Evolutionary conservation across 2,113 vertebrate genomes (phyloP), one percentile per base, ranked within the genome.

Genomic region (Nesogale talazaci): DNA sequence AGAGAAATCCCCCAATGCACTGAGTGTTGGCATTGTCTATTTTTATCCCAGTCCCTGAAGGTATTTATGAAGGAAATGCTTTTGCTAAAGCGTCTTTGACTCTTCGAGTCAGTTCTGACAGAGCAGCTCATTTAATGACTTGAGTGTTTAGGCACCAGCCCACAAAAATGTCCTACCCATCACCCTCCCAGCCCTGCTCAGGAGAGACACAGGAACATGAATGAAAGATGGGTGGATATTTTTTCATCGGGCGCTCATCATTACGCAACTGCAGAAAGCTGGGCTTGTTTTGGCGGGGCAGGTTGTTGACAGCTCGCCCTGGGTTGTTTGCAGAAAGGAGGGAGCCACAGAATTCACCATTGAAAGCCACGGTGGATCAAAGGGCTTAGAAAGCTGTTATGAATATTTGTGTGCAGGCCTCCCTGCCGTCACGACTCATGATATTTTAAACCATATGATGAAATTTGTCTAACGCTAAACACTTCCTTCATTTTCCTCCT

Each of bases 21-120:
- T 61, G 82, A 46, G 72, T 20, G 83, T 8, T 91, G 78, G 34
- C 19, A n/a, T 94, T 82, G 92, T 93, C 76, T 91, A 17, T 83
- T 85, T 92, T 83, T 79, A 59, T 84, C 83, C 79, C 87, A 89
- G 81, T 42, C 72, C 65, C 65, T 4, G 1, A 46, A 76, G 31
- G 29, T 91, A 92, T 86, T 93, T 95, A 34, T 36, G 89, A 96
- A 89, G 57, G 52, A 95, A 94, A 92, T 77, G 23, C 31, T 87
- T 90, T 46, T 40, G 74, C 76, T 91, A 56, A 85, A 69, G 63
- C 25, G 12, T 57, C 72, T 95, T 84, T 36, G 70, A 61, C 40
- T 94, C 36, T 78, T 89, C 78, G 90, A 81, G 86, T 69, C 70
- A 69, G 19, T 88, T 93, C 81, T 90, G 27, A 93, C 69, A 90